Evolutionary conservation across 2,888 invertebrate genomes (phyloP).

Genomic region (Blomia tropicalis): DNA sequence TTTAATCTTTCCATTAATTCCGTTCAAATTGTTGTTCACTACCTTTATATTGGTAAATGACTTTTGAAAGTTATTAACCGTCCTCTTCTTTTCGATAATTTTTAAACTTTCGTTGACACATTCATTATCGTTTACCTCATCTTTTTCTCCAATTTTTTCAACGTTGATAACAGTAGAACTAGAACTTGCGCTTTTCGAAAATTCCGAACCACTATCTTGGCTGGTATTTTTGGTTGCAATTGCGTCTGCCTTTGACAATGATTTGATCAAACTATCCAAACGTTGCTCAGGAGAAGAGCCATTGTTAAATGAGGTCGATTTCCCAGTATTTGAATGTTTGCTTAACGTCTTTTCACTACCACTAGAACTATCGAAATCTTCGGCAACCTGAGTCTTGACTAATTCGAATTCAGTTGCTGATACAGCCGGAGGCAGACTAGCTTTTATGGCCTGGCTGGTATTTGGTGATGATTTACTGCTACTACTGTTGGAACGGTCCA

Average conservation of each 20-base stretch:
- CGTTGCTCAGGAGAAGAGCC: slow-evolving; percentile 40
- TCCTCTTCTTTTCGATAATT: neutral
- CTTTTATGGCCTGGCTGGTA: slow-evolving; percentile 17
- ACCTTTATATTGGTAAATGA: neutral
- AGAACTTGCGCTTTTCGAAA: neutral
- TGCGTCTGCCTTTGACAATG: slow-evolving; percentile 32
- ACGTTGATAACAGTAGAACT: neutral
- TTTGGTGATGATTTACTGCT: neutral
- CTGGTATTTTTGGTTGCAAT: neutral
- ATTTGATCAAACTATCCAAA: slow-evolving; percentile 59
- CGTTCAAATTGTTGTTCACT: neutral
- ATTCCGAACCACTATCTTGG: neutral
- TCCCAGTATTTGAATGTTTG: slow-evolving; percentile 26
- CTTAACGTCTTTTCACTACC: slow-evolving; percentile 10
- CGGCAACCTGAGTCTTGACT: slow-evolving; percentile 9
- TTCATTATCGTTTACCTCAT: neutral
- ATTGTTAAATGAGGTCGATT: slow-evolving; percentile 29
- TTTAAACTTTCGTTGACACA: neutral
- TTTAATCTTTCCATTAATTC: neutral
- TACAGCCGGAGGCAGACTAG: slow-evolving; percentile 21
- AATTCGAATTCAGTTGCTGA: slow-evolving; percentile 24
- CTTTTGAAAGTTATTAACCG: neutral
- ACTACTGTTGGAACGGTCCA: slow-evolving; percentile 5
- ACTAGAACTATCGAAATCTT: slow-evolving; percentile 20
- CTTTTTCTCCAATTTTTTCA: neutral